phyloP scores from a whole-genome alignment of 2,888 invertebrate genomes.

The Thera britannica region DNA sequence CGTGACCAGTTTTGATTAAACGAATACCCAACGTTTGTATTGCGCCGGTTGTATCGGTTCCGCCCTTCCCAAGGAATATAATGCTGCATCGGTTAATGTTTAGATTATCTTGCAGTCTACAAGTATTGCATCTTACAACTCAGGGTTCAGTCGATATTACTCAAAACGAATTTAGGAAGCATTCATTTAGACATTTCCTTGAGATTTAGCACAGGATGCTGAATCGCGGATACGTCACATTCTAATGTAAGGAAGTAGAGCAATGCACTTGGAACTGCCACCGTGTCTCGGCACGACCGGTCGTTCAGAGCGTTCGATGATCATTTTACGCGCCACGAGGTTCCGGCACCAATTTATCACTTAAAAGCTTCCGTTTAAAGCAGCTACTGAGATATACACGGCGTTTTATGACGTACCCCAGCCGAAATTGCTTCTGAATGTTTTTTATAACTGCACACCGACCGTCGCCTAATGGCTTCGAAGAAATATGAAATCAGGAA shows the following conservation, averaged over 20 bases:
- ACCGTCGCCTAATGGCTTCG: slow-evolving; percentile 31
- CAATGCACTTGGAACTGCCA: slow-evolving; percentile 68
- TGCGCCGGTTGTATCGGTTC: slow-evolving; percentile 37
- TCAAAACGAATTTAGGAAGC: slow-evolving; percentile 8
- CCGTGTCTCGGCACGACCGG: slow-evolving; percentile 47
- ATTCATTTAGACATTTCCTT: slow-evolving; percentile 11
- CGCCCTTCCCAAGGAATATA: slow-evolving; percentile 40
- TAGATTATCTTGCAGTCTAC: slow-evolving; percentile 30
- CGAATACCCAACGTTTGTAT: slow-evolving; percentile 35
- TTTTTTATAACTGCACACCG: slow-evolving; percentile 42
- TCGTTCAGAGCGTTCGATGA: slow-evolving; percentile 65
- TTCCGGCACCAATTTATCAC: slow-evolving; percentile 83
- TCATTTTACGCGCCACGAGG: slow-evolving; percentile 77
- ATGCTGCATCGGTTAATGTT: slow-evolving; percentile 36
- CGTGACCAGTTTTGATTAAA: slow-evolving; percentile 47
- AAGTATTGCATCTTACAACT: slow-evolving; percentile 6
- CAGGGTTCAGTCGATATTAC: slow-evolving; percentile 3
- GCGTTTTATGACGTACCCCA: slow-evolving; percentile 61
- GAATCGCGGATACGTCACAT: slow-evolving; percentile 36
- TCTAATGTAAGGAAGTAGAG: slow-evolving; percentile 62
- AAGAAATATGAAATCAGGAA: slow-evolving; percentile 34
- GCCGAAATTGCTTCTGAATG: slow-evolving; percentile 53
- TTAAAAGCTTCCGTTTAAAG: slow-evolving; percentile 79
- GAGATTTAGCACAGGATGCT: slow-evolving; percentile 19
- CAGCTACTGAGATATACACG: slow-evolving; percentile 55